Conservation (phyloP, 1,140 invertebrate species). For the Dryas iulia region DNA sequence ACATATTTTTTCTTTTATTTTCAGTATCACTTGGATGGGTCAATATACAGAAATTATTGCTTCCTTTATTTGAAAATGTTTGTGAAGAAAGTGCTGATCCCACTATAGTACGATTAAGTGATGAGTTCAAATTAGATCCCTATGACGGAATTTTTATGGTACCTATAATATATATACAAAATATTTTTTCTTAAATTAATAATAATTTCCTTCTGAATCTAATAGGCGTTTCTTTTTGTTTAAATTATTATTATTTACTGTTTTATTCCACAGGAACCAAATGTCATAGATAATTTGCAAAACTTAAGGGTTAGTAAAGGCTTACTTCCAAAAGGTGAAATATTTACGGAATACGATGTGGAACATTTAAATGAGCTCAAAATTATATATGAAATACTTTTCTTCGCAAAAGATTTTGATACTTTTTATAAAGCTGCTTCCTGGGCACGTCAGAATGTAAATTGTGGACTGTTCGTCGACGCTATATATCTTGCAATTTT, state of each 20-base stretch:
- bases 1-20: slow-evolving; percentile 31
- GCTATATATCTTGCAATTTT: slow-evolving; percentile 77
- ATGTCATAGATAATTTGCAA: slow-evolving; percentile 48
- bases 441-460: slow-evolving; percentile 79
- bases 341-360: slow-evolving; percentile 67
- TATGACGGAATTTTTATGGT: slow-evolving; percentile 50
- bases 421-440: slow-evolving; percentile 80
- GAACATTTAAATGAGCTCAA: slow-evolving; percentile 58
- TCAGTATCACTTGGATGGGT: slow-evolving; percentile 54
- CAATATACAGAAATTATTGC: slow-evolving; percentile 57
- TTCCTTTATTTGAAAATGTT: slow-evolving; percentile 68
- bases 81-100: slow-evolving; percentile 60
- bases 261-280: slow-evolving; percentile 50
- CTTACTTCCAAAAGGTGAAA: slow-evolving; percentile 58
- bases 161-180: slow-evolving; percentile 32
- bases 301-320: slow-evolving; percentile 46
- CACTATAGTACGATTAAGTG: slow-evolving; percentile 40
- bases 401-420: slow-evolving; percentile 78
- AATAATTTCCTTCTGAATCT: no score
- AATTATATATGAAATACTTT: slow-evolving; percentile 72
- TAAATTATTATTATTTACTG: slow-evolving; percentile 5
- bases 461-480: slow-evolving; percentile 78
- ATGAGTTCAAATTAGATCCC: slow-evolving; percentile 51
- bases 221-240: not conserved
- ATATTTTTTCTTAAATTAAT: no score